Conservation (phyloP, 2,113 vertebrate species). For the Rostratula benghalensis region DNA sequence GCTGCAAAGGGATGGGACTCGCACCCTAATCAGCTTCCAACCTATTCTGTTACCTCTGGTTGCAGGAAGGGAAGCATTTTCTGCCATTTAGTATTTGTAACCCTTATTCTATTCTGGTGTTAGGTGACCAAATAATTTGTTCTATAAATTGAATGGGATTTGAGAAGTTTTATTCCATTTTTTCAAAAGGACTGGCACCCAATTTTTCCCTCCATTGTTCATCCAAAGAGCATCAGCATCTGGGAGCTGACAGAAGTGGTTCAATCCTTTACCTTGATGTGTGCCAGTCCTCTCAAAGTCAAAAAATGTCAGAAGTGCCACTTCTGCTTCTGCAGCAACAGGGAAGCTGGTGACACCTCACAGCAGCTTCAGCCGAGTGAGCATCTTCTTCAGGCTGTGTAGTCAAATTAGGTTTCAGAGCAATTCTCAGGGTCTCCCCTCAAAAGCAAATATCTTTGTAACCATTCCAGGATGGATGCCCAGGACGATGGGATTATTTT, state of each 20-base stretch:
- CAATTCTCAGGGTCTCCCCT: background rate
- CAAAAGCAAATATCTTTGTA: background rate
- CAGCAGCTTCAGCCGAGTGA: background rate
- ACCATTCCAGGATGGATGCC: background rate
- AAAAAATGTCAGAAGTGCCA: background rate
- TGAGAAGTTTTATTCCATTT: background rate
- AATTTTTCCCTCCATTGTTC: background rate
- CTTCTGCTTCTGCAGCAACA: background rate
- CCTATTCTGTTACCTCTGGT: background rate
- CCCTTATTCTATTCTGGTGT: background rate
- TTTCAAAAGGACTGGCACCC: background rate
- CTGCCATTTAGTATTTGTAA: background rate
- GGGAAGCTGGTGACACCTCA: background rate
- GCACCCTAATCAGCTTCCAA: background rate
- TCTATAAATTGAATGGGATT: background rate
- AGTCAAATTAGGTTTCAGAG: background rate
- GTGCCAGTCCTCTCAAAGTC: background rate
- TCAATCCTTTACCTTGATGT: background rate
- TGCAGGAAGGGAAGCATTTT: background rate
- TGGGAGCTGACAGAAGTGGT: background rate
- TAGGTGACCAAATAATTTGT: background rate
- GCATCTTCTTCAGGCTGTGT: background rate
- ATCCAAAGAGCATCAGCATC: background rate
- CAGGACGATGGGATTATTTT: background rate
- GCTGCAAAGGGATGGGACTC: background rate